Evolutionary conservation across 2,797 vertebrate species (phyloP), one percentile per base, ranked within the genome.

Genomic region (Microctenopoma steveboyesi): DNA sequence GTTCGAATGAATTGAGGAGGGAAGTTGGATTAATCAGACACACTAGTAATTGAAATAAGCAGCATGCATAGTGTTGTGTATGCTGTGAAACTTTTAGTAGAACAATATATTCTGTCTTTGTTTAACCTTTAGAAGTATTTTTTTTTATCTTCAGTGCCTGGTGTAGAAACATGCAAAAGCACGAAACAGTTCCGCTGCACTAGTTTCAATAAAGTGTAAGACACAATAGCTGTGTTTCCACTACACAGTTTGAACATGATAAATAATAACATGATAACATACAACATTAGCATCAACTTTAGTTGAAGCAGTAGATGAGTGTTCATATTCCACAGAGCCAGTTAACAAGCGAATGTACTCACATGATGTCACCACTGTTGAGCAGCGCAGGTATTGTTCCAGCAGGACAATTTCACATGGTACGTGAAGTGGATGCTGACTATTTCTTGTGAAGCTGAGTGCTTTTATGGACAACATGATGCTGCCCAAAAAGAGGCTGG

Each of bases 351-450:
- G 59, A 56, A 22, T 46, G 43, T 47, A 42, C 33, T 45, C 6
- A 16, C 6, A 45, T 16, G 15, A 45, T 45, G 15, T 42, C 40
- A 14, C 12, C 14, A 40, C 60, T 64, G 18, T 27, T 61, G 35
- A 65, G 69, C 43, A 0, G 8, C n/a, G n/a, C 3, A 53, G 64
- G 64, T 46, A 55, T 76, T 1, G 54, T 66, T 65, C 57, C 47
- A 59, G 63, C 6, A 0, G 57, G 43, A 62, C 15, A 27, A 37
- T 56, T 53, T 76, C 56, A 55, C 18, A 53, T 49, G 67, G 53
- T 55, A 54, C 57, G 62, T 10, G 27, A 40, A 33, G 30, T 52
- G 43, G 35, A 45, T 6, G 6, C 28, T 7, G 25, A 42, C 55
- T 7, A 33, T 61, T 54, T 48, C 25, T 15, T 65, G 42, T 15